Evolutionary conservation across 2,797 vertebrate species (phyloP).

Genomic region (Onychomys torridus): DNA sequence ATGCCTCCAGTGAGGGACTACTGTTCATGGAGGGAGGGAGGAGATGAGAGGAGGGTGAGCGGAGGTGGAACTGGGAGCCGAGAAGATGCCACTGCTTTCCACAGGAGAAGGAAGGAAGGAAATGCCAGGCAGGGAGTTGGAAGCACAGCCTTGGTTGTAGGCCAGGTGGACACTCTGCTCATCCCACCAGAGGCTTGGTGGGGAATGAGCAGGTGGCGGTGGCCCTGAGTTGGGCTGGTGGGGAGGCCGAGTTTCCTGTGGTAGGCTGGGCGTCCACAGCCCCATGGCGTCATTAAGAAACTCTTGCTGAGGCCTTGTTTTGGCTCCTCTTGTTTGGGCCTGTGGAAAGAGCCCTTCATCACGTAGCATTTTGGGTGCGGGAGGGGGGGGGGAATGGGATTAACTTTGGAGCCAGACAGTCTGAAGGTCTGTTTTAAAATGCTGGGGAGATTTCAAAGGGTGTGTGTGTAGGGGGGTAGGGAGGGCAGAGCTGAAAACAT

Average conservation of each 20-base stretch:
- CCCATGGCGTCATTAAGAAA: not conserved
- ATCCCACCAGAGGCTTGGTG: not conserved
- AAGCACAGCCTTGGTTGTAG: not conserved
- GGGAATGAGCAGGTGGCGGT: not conserved
- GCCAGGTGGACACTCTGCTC: not conserved
- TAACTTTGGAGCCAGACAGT: constrained; percentile 62
- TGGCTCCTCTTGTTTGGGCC: not conserved
- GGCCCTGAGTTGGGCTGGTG: not conserved
- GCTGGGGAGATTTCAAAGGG: constrained; percentile 23
- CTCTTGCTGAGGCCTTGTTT: constrained; percentile 9
- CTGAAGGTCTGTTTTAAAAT: constrained; percentile 52
- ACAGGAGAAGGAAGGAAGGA: not conserved
- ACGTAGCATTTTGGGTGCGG: not conserved
- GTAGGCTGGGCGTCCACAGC: not conserved
- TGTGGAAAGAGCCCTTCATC: constrained; percentile 18
- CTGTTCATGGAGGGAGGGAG: not conserved
- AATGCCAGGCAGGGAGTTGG: not conserved
- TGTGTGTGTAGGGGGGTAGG: not conserved
- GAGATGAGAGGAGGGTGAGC: not conserved
- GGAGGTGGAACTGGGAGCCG: not conserved
- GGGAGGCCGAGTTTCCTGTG: not conserved
- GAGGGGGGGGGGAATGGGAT: constrained; percentile 21
- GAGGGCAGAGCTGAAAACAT: not conserved
- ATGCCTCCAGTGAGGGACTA: not conserved
- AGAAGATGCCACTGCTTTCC: not conserved